These are phyloP conservation scores for Melipona quadrifasciata DNA, from an alignment of 1,140 invertebrate species.

Conservation along the genomic window DNA sequence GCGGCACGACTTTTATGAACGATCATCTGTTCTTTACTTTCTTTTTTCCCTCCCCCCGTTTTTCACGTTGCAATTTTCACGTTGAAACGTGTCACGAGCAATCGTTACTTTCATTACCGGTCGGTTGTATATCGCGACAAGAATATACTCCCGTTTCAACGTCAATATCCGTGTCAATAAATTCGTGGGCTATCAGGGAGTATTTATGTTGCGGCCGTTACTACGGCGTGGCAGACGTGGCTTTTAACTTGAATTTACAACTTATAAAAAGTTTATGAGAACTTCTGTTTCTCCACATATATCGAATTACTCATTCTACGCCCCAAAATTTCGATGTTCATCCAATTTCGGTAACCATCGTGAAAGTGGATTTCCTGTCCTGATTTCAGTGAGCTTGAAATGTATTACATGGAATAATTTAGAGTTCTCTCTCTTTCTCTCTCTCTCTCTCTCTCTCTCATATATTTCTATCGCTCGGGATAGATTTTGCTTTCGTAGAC, in stretches of 20 bases:
- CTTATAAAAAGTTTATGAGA: neutral
- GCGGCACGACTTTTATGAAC: constrained; percentile 28
- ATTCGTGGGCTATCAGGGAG: constrained; percentile 11
- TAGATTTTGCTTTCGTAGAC: too few relatives aligned
- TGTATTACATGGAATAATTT: too few relatives aligned
- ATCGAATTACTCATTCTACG: neutral
- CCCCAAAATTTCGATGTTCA: neutral
- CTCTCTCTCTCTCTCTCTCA: too few relatives aligned
- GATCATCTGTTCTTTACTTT: neutral
- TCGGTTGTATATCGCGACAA: neutral
- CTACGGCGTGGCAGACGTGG: too few relatives aligned
- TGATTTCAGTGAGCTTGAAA: too few relatives aligned
- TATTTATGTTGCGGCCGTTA: neutral
- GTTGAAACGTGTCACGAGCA: constrained; percentile 27
- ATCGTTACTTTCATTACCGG: neutral
- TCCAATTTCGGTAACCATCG: neutral
- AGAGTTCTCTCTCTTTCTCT: too few relatives aligned
- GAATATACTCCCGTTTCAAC: neutral
- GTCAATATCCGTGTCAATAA: neutral
- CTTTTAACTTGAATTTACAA: too few relatives aligned
- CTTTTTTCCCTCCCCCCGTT: neutral
- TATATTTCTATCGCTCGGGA: too few relatives aligned
- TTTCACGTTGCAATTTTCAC: neutral
- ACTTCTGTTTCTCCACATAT: neutral
- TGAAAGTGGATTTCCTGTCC: too few relatives aligned